Evolutionary conservation across 2,797 vertebrate species (phyloP), one percentile per base, ranked within the genome.

Genomic region (Lerista edwardsae): DNA sequence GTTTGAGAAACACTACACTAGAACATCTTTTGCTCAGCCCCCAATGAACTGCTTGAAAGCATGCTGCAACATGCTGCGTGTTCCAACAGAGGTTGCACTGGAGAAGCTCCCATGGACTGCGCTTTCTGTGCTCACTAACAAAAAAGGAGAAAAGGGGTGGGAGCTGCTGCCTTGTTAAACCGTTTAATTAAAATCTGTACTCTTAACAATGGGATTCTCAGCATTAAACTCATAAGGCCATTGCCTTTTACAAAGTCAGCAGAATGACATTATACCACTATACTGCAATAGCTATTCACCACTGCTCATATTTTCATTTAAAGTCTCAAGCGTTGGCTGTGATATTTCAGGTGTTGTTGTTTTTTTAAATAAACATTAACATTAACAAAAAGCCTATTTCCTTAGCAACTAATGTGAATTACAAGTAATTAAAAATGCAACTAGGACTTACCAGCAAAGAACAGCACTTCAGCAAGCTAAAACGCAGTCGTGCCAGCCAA

Each of bases 191-290:
- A 75, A 87, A 75, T 17, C 73, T 76, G 67, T 23, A 71, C 73
- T 62, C 44, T 77, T 72, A 76, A 76, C 84, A 80, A 27, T 57
- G 25, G 72, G 65, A 72, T 84, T 36, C 11, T 25, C 0, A 25
- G 61, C 2, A 39, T 39, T 81, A 88, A 55, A 10, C 65, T 34
- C 41, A 39, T 36, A 69, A 76, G 51, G 19, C 9, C 11, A 69
- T 17, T 59, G 82, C 44, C 17, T 75, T 81, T 75, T 75, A 80
- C 25, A 4, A 80, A 74, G 29, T 36, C 31, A 67, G 44, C 61
- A 34, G 61, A 80, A 31, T 78, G 75, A 67, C 68, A 88, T 89
- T 62, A 2, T 75, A 81, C 79, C 86, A 83, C 59, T 83, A 31
- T 75, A 84, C 84, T 27, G 75, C 44, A 41, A 17, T 82, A 1